Percentiles rank a stretch among this genome's conserved stretches.
These are phyloP conservation scores for Dolichoris vasculosae DNA, from an alignment of 1,140 invertebrate species.

Conservation along the genomic window DNA sequence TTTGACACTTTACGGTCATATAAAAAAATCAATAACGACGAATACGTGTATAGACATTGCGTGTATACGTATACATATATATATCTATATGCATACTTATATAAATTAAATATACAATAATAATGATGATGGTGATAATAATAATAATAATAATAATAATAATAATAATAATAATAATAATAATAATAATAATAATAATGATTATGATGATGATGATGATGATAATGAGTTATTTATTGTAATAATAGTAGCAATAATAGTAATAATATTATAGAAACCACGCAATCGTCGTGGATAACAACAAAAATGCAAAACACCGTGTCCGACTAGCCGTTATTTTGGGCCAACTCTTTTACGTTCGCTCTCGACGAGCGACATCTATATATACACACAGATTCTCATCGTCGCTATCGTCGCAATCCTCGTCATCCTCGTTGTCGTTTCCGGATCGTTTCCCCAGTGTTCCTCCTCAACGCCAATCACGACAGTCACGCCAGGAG, in stretches of 20 bases:
- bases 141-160: constrained; percentile 4
- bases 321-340: constrained; percentile 26
- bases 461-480: too few species aligned
- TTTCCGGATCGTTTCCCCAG: background rate
- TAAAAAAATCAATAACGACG: constrained; percentile 37
- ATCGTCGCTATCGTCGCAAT: background rate
- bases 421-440: too few species aligned
- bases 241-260: constrained; percentile 32
- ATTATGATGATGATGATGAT: constrained; percentile 22
- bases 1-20: constrained; percentile 2
- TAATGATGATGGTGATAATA: constrained; percentile 13
- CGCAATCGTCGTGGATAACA: constrained; percentile 45
- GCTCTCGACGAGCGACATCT: background rate
- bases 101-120: constrained; percentile 31
- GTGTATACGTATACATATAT: background rate
- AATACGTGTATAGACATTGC: constrained; percentile 4
- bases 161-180: constrained; percentile 26
- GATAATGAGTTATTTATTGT: too few species aligned
- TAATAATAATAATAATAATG: constrained; percentile 12
- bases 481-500: too few species aligned
- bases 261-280: constrained; percentile 45
- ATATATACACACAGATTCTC: constrained; percentile 22
- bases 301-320: constrained; percentile 45
- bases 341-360: constrained; percentile 13
- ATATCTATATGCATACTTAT: background rate